These are phyloP conservation scores for Stenodera caucasica DNA, from an alignment of 2,888 invertebrate genomes.

Conservation along the genomic window DNA sequence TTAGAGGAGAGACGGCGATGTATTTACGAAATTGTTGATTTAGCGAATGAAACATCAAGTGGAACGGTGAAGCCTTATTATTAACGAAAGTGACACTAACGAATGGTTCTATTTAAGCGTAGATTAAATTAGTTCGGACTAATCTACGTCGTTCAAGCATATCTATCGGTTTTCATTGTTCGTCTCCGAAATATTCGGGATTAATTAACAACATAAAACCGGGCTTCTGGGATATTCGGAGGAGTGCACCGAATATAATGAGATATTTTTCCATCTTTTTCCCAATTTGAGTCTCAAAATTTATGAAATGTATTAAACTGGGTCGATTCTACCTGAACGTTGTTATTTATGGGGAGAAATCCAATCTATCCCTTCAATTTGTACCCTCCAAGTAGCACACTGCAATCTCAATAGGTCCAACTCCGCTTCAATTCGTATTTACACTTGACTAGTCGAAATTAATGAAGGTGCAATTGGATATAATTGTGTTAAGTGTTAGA, in stretches of 20 bases:
- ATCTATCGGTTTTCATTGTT: background rate
- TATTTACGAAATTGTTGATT: slow-evolving; percentile 35
- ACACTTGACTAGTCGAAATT: slow-evolving; percentile 11
- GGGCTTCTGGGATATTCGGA: too few species aligned
- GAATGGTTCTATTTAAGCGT: slow-evolving; percentile 31
- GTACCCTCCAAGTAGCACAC: background rate
- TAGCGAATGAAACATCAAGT: slow-evolving; percentile 30
- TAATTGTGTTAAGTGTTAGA: background rate
- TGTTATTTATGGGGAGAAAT: background rate
- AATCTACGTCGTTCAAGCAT: slow-evolving; percentile 17
- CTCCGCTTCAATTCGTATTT: slow-evolving; percentile 4
- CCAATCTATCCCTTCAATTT: slow-evolving; percentile 1
- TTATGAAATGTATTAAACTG: background rate
- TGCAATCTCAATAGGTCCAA: slow-evolving; percentile 7
- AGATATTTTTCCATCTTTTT: too few species aligned
- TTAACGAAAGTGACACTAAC: slow-evolving; percentile 33
- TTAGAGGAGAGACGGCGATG: slow-evolving; percentile 23
- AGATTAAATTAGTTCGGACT: slow-evolving; percentile 24
- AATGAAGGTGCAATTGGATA: slow-evolving; percentile 7
- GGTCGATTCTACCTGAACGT: background rate
- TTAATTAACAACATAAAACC: background rate
- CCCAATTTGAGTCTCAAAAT: background rate
- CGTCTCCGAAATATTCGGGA: background rate
- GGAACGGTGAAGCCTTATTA: slow-evolving; percentile 31
- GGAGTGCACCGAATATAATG: too few species aligned